Base-by-base conservation (phyloP, 1,140 invertebrate species). In the Akabosia matsudoensis region DNA sequence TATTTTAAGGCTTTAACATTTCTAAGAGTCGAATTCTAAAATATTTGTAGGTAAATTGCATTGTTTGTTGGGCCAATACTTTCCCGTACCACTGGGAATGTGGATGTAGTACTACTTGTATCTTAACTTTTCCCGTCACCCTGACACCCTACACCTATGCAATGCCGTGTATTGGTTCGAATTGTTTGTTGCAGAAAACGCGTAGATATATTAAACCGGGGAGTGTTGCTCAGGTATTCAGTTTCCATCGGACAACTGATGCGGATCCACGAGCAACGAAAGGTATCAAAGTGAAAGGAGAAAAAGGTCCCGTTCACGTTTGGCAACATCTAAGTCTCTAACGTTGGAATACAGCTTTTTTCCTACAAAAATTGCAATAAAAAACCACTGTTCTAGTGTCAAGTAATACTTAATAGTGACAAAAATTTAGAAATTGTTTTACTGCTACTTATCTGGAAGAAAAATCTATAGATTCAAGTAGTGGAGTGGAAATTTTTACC, bases 161-260 rank as follows among this genome's bases (percentile, higher is more conserved):
- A n/a, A n/a, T n/a, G n/a, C n/a, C n/a, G n/a, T n/a, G n/a, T n/a
- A n/a, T n/a, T 7, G 7, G 37, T 10, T 7, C 37, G 37, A 10
- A 18, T 45, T 18, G 37, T 10, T 45, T 45, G 7, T 45, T 7
- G 37, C 7, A 18, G 37, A 45, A 45, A 45, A 45, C 54, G 54
- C 7, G 14, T n/a, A 3, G 7, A 61, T 67, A 67, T 67, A 67
- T 67, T 67, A 30, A 7, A 67, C 24, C 10, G 61, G 28, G 7
- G 24, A 28, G 31, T 30, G 61, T 67, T 30, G 7, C 7, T 16
- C 61, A 67, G 61, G 61, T 67, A 67, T 67, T 67, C 61, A 67
- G 61, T 67, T 67, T 67, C 7, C 24, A n/a, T 67, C 61, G 28
- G 30, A 24, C 61, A 67, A 67, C 61, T 67, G 26, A 67, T 30